Conservation (phyloP, 2,888 invertebrate species). For the Nyleta sp. region DNA sequence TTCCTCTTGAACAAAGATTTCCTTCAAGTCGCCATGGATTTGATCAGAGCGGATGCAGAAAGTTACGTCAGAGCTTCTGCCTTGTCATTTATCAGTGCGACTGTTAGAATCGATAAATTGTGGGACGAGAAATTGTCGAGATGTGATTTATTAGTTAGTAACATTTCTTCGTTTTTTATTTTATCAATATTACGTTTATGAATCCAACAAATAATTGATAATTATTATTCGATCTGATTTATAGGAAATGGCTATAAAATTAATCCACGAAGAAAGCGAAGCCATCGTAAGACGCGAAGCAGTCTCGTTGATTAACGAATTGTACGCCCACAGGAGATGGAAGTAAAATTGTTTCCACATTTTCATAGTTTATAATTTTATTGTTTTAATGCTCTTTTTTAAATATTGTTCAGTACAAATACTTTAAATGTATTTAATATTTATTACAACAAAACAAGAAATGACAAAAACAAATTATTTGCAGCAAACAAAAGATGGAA, state of each 20-base stretch:
- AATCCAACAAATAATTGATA: not conserved
- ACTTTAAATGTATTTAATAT: no score
- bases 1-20: conserved; percentile 87
- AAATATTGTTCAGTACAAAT: not conserved
- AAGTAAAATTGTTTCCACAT: conserved; percentile 75
- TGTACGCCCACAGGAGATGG: conserved; percentile 87
- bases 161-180: not conserved
- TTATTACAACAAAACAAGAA: no score
- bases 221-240: not conserved
- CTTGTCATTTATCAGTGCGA: conserved; percentile 87
- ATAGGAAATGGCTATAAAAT: conserved; percentile 82
- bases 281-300: conserved; percentile 91
- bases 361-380: no score
- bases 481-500: conserved; percentile 82
- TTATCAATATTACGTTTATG: not conserved
- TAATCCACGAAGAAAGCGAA: conserved; percentile 88
- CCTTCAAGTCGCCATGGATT: conserved; percentile 86
- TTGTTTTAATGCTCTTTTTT: conserved; percentile 3
- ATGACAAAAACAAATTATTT: no score
- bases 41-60: conserved; percentile 88
- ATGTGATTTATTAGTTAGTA: conserved; percentile 86
- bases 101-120: conserved; percentile 86
- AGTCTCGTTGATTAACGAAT: conserved; percentile 86
- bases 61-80: conserved; percentile 91
- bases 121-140: conserved; percentile 87